phyloP scores from a whole-genome alignment of 2,797 vertebrate genomes.

The Anguilla megastoma region DNA sequence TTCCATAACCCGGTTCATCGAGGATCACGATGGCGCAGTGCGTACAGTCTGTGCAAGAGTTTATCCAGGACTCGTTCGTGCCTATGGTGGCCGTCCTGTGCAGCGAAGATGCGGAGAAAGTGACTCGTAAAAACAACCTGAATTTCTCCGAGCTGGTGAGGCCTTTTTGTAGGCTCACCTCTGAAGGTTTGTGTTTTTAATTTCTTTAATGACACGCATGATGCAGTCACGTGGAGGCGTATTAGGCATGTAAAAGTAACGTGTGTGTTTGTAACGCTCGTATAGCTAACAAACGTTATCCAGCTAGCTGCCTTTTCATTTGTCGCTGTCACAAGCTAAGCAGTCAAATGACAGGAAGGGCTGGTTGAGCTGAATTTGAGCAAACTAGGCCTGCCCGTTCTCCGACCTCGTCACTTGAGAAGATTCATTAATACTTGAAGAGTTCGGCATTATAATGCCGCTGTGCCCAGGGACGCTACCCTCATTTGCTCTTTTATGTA shows the following conservation, averaged over 20 bases:
- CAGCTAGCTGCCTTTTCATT: constrained; percentile 8
- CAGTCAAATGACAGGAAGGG: constrained; percentile 47
- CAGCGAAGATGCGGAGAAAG: constrained; percentile 88
- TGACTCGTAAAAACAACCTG: constrained; percentile 89
- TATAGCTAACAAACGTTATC: constrained; percentile 39
- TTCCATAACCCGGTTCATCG: constrained; percentile 32
- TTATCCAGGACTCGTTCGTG: constrained; percentile 94
- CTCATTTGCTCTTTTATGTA: not conserved
- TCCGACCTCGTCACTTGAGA: constrained; percentile 42
- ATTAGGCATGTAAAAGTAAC: not conserved
- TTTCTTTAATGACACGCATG: not conserved
- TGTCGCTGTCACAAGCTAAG: constrained; percentile 33
- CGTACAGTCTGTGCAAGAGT: constrained; percentile 93
- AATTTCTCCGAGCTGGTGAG: constrained; percentile 90
- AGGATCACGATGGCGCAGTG: constrained; percentile 86
- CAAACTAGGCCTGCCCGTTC: constrained; percentile 27
- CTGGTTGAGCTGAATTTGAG: not conserved
- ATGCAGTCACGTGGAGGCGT: not conserved
- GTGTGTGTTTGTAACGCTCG: not conserved
- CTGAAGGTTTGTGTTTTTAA: constrained; percentile 82
- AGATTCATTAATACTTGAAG: constrained; percentile 43
- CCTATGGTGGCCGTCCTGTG: constrained; percentile 94
- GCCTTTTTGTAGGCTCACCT: constrained; percentile 94
- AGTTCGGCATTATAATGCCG: not conserved
- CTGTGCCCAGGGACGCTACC: not conserved